Base-by-base conservation (phyloP, 2,113 vertebrate genomes). In the Gobio gobio region DNA sequence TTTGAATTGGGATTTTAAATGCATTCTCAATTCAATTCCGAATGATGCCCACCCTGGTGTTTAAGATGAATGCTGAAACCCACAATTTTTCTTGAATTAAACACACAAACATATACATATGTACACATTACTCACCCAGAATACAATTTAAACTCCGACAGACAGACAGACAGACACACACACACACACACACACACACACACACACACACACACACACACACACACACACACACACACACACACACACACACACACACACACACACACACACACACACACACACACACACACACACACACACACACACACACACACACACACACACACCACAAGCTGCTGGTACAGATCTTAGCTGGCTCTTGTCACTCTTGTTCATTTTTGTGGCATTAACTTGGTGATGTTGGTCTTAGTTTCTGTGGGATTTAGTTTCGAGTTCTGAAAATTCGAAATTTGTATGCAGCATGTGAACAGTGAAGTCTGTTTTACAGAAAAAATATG, bases 61-160 rank as follows among this genome's bases (percentile, higher is more conserved):
- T 43, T 78, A 61, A 70, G 13, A n/a, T 33, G 68, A 61, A 22
- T 43, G 29, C 56, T 75, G 54, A 56, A 78, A 74, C 36, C 40
- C 56, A 75, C 14, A 47, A 10, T 59, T 61, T 4, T n/a, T 58
- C 51, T 58, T 58, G 24, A 10, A 51, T 56, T 56, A 74, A 56
- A 36, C 84, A 78, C 77, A 87, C 80, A 26, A 29, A 61, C 68
- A 70, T 13, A n/a, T 74, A 72, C 29, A 83, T 20, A 22, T 22
- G 64, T 26, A 43, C 51, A 72, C 6, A 73, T 22, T 40, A n/a
- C 80, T 22, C 40, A 18, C 80, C 51, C 13, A 18, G 73, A 16
- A 61, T 24, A 24, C 33, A 86, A 10, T n/a, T 47, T 73, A 22
- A 73, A 16, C 70, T 73, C 70, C 0, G 43, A 47, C n/a, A 47